Percentiles rank a stretch among this genome's conserved stretches.
These are phyloP conservation scores for Ctenomys sociabilis DNA, from an alignment of 2,113 vertebrate genomes.

Conservation along the genomic window DNA sequence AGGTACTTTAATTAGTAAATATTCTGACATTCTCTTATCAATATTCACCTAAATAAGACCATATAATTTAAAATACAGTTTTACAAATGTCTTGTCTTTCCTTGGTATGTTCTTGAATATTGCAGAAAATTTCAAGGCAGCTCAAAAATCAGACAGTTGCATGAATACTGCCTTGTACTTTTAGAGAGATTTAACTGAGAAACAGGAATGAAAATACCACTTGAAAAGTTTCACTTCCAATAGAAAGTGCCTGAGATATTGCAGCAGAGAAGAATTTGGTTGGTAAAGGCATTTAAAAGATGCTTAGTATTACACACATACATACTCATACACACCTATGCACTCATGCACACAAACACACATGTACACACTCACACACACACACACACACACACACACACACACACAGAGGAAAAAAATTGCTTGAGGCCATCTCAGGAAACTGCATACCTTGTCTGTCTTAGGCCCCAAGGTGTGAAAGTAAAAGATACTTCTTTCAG, in stretches of 20 bases:
- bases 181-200: background rate
- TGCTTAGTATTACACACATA: background rate
- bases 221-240: background rate
- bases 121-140: background rate
- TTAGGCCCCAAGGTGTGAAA: background rate
- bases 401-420: background rate
- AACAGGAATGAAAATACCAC: background rate
- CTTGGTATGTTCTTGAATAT: background rate
- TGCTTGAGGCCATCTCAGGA: background rate
- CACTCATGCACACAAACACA: background rate
- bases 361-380: too few species aligned
- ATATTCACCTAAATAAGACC: background rate
- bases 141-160: background rate
- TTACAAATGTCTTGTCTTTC: background rate
- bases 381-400: background rate
- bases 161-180: background rate
- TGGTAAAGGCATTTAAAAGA: background rate
- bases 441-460: background rate
- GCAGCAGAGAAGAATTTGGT: background rate
- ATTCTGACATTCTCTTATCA: background rate
- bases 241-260: background rate
- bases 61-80: background rate
- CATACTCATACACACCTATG: background rate
- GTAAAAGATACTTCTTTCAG: background rate
- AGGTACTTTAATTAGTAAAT: background rate